phyloP scores from a whole-genome alignment of 2,888 invertebrate species.

The Drosophila buzzatii region DNA sequence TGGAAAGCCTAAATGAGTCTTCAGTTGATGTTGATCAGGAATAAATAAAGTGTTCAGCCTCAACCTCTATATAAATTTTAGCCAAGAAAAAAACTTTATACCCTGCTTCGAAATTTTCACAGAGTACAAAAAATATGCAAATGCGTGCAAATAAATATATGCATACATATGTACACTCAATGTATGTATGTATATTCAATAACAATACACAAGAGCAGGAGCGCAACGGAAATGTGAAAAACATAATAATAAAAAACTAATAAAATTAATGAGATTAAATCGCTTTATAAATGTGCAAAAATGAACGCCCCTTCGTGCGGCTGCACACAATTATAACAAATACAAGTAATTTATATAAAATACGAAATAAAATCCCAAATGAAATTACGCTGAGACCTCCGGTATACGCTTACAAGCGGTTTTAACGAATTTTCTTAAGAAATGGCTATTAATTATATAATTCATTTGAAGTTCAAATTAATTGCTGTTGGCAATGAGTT shows the following conservation, averaged over 20 bases:
- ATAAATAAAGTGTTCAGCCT: not conserved
- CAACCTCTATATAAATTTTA: not conserved
- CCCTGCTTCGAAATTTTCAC: not conserved
- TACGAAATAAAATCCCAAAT: constrained; percentile 19
- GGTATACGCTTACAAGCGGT: not conserved
- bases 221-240: constrained; percentile 40
- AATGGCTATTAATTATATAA: not conserved
- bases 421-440: not conserved
- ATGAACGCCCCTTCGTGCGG: constrained; percentile 20
- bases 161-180: not conserved
- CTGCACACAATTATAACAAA: constrained; percentile 33
- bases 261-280: constrained; percentile 67
- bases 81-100: not conserved
- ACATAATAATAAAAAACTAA: constrained; percentile 50
- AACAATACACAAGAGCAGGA: constrained; percentile 18
- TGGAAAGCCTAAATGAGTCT: too few relatives aligned
- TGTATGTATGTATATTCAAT: constrained; percentile 13
- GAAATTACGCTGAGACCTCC: not conserved
- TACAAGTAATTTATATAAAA: constrained; percentile 39
- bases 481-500: not conserved
- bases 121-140: constrained; percentile 51
- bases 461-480: not conserved
- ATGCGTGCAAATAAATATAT: constrained; percentile 18
- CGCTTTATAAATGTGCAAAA: constrained; percentile 39
- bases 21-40: not conserved